phyloP scores from a whole-genome alignment of 2,888 invertebrate genomes.

The Ophion slaviceki region DNA sequence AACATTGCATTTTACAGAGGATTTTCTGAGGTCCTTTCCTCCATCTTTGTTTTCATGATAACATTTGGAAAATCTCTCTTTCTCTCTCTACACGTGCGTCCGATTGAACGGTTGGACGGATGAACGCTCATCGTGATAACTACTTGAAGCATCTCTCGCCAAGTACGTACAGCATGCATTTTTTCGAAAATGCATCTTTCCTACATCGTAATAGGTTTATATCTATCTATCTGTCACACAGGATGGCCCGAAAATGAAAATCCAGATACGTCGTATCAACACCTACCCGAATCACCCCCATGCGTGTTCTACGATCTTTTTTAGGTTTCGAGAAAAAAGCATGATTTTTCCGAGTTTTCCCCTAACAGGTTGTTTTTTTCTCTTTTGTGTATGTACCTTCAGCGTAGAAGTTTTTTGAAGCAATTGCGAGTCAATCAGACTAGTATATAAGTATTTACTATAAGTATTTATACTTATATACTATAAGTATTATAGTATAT shows the following conservation, averaged over 20 bases:
- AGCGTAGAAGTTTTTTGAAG: neutral
- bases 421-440: neutral
- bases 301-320: neutral
- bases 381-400: neutral
- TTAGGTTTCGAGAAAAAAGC: no score
- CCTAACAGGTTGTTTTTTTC: no score
- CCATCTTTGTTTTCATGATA: constrained; percentile 30
- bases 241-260: neutral
- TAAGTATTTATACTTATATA: no score
- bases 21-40: constrained; percentile 3
- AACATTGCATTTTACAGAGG: constrained; percentile 61
- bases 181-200: constrained; percentile 55
- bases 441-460: no score
- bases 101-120: constrained; percentile 45
- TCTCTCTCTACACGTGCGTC: constrained; percentile 20
- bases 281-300: neutral
- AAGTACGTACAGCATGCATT: constrained; percentile 59
- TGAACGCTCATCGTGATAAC: constrained; percentile 59
- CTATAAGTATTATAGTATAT: no score
- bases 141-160: constrained; percentile 55
- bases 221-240: constrained; percentile 53
- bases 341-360: no score
- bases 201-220: constrained; percentile 66
- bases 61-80: constrained; percentile 50
- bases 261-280: neutral